Evolutionary conservation across 92 coral and sea anemone species (phyloP).

Genomic region (Heliopora coerulea): DNA sequence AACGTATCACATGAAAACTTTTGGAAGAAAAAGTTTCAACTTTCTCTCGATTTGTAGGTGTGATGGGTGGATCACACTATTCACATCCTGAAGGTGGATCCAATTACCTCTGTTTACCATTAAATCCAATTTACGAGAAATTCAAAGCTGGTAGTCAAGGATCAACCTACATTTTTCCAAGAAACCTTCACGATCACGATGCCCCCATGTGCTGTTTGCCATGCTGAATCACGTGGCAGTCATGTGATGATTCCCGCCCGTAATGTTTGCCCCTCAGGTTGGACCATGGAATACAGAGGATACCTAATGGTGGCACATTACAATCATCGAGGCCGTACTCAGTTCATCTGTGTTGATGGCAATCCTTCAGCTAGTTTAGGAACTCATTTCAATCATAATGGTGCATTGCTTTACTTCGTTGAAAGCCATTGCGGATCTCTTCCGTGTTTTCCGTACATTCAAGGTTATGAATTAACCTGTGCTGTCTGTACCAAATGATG

Average conservation of each 20-base stretch:
- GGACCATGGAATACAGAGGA: constrained; percentile 81
- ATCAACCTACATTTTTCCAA: constrained; percentile 9
- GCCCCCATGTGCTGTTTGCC: constrained; percentile 65
- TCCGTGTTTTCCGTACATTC: constrained; percentile 63
- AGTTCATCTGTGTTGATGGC: constrained; percentile 68
- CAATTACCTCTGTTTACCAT: constrained; percentile 61
- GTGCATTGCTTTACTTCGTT: constrained; percentile 60
- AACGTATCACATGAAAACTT: no score
- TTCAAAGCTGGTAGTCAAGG: constrained; percentile 41
- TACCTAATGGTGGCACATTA: constrained; percentile 70
- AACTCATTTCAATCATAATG: constrained; percentile 39
- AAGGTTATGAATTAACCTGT: constrained; percentile 73
- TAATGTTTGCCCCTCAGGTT: constrained; percentile 72
- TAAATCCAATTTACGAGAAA: constrained; percentile 50
- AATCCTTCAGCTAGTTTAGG: constrained; percentile 62
- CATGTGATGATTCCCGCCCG: constrained; percentile 65
- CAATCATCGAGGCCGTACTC: constrained; percentile 45
- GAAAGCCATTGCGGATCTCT: constrained; percentile 64
- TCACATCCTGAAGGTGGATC: constrained; percentile 57
- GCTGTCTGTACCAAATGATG: constrained; percentile 83
- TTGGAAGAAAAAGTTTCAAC: neutral
- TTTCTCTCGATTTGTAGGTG: constrained; percentile 26
- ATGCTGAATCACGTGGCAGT: constrained; percentile 58
- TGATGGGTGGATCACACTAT: constrained; percentile 50
- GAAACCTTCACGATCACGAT: constrained; percentile 43